phyloP scores from a whole-genome alignment of 2,888 invertebrate genomes.

The Drosophila algonquin region DNA sequence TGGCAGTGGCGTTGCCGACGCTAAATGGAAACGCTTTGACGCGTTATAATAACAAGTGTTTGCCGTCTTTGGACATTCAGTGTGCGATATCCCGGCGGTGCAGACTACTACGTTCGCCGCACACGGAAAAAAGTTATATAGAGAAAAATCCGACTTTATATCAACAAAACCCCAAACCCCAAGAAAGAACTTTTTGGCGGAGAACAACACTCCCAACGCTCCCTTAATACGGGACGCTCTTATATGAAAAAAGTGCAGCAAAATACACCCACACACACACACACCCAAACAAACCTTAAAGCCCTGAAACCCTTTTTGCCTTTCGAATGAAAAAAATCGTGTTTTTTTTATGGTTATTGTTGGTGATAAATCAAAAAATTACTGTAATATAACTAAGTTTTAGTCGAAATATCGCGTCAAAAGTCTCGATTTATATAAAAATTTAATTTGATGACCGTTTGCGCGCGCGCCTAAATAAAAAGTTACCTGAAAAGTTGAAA shows the following conservation, averaged over 20 bases:
- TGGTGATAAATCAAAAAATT: conserved; percentile 43
- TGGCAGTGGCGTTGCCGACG: conserved; percentile 43
- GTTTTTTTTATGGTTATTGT: conserved; percentile 58
- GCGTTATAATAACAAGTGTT: conserved; percentile 83
- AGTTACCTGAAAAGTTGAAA: conserved; percentile 22
- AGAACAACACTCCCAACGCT: background rate
- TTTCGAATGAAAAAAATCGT: background rate
- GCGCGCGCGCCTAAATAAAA: conserved; percentile 12
- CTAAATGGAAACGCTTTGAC: conserved; percentile 73
- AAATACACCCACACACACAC: conserved; percentile 2
- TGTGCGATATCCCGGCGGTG: conserved; percentile 83
- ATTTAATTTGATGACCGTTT: conserved; percentile 8
- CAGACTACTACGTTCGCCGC: conserved; percentile 66
- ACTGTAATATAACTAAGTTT: conserved; percentile 5
- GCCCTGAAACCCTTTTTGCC: conserved; percentile 32
- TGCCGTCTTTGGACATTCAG: conserved; percentile 82
- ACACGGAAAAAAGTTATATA: conserved; percentile 29
- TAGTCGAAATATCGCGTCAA: background rate
- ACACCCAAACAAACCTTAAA: conserved; percentile 30
- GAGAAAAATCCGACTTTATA: conserved; percentile 11
- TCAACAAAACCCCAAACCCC: background rate
- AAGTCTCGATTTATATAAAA: conserved; percentile 22
- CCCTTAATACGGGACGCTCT: background rate
- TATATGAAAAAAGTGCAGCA: background rate
- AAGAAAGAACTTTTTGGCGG: background rate